Evolutionary conservation across 2,113 vertebrate genomes (phyloP), one percentile per base, ranked within the genome.

Genomic region (Nothocercus nigrocapillus): DNA sequence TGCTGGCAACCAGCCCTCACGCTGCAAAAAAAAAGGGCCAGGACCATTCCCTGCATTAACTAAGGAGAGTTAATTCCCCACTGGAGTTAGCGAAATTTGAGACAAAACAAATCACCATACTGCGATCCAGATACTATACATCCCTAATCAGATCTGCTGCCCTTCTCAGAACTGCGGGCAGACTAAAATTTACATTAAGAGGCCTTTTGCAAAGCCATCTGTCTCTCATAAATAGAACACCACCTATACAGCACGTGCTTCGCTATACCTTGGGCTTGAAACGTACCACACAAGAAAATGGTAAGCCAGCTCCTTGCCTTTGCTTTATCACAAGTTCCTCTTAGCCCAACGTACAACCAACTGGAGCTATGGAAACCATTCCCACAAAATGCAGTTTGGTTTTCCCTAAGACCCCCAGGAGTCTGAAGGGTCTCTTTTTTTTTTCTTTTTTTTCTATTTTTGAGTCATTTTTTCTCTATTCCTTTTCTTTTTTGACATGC

Each of bases 1-100:
- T 5, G 1, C 44, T 95, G 96, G 87, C 92, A 93, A 69, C 53
- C 51, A 49, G 91, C 86, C 85, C 78, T 82, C 56, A 19, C 5
- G 27, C 84, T 62, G 79, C 93, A 84, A 89, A 82, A 63, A 77
- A 34, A 51, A 66, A 80, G 62, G 68, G 85, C 92, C 91, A 89
- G 90, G 82, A 54, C 54, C 69, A 78, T 84, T 94, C 83, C 72
- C n/a, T 38, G 30, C 64, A 44, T 11, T 32, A 89, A 77, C 20
- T 3, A 10, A 66, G 63, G 54, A 92, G 47, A 40, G 54, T 11
- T 42, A 45, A 68, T 30, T 94, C 44, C 66, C 42, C 70, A 84
- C 27, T 14, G 32, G 18, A 13, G 34, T 47, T 38, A 68, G 45
- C 7, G 21, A 89, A 93, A 93, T 32, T 67, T 83, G 76, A 76